A percentile compares a stretch with the other conserved stretches of the same genome.
These are phyloP conservation scores for Clarias fuscus DNA, from an alignment of 2,797 vertebrate genomes.

Conservation along the genomic window DNA sequence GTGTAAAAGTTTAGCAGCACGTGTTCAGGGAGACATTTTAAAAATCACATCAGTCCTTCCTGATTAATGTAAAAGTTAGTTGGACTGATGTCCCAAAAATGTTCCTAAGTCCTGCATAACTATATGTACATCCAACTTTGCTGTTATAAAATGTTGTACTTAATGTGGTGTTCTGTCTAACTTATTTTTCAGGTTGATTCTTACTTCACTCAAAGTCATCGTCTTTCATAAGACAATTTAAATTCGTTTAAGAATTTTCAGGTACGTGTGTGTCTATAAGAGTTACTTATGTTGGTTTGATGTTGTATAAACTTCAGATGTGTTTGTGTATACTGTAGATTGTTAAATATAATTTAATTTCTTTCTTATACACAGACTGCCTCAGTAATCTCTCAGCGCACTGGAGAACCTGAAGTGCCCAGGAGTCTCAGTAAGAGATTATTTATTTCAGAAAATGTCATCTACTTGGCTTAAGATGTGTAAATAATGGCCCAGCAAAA, in stretches of 20 bases:
- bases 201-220: not conserved
- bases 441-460: not conserved
- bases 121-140: not conserved
- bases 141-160: not conserved
- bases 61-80: not conserved
- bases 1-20: too few species aligned
- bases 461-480: too few species aligned
- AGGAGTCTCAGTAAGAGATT: not conserved
- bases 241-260: not conserved
- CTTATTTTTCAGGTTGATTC: not conserved
- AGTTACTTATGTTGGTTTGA: not conserved
- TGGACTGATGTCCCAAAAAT: not conserved
- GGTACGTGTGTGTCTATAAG: not conserved
- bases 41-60: not conserved
- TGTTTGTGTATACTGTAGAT: not conserved
- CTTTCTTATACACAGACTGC: not conserved
- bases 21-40: slow-evolving; percentile 1
- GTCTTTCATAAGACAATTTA: not conserved
- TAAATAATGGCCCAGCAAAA: not conserved
- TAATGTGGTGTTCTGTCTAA: not conserved
- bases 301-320: not conserved
- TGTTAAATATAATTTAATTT: not conserved
- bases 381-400: not conserved
- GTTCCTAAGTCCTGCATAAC: not conserved
- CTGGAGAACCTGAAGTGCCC: not conserved